These are phyloP conservation scores for Menidia menidia DNA, from an alignment of 2,797 vertebrate species.

Conservation along the genomic window DNA sequence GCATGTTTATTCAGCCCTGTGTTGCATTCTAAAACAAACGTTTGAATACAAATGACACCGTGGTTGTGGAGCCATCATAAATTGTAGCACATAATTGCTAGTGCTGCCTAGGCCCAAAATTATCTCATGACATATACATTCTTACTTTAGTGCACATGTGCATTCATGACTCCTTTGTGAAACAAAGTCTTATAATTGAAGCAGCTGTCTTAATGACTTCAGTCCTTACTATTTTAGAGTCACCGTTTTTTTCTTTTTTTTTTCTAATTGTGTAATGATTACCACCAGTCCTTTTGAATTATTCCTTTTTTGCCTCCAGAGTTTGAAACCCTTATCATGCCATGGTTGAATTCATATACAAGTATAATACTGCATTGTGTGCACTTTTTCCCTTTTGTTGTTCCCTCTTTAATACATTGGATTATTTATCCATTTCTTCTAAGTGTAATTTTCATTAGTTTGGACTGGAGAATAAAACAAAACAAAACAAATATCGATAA, in stretches of 20 bases:
- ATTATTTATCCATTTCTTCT: slow-evolving; percentile 74
- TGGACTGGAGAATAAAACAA: slow-evolving; percentile 71
- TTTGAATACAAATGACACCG: neutral
- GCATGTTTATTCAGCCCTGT: no score
- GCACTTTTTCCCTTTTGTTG: slow-evolving; percentile 47
- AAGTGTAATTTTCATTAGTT: slow-evolving; percentile 64
- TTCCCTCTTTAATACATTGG: slow-evolving; percentile 63
- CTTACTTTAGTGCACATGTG: neutral
- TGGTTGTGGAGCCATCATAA: neutral
- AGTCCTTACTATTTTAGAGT: neutral
- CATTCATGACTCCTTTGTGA: neutral
- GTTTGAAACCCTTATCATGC: slow-evolving; percentile 55
- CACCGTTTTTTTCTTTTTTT: no score
- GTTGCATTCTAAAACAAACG: no score
- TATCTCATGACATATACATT: neutral
- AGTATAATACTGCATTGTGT: slow-evolving; percentile 56
- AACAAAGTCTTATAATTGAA: slow-evolving; percentile 10
- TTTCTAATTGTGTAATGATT: slow-evolving; percentile 44
- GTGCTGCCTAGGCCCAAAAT: slow-evolving; percentile 3
- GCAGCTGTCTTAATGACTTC: slow-evolving; percentile 15
- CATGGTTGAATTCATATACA: slow-evolving; percentile 43
- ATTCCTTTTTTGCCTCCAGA: slow-evolving; percentile 21
- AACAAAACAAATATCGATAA: slow-evolving; percentile 56
- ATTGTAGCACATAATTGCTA: neutral
- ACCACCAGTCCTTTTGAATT: slow-evolving; percentile 34